Evolutionary conservation across 2,797 vertebrate species (phyloP), one percentile per base, ranked within the genome.

Genomic region (Vipera latastei): DNA sequence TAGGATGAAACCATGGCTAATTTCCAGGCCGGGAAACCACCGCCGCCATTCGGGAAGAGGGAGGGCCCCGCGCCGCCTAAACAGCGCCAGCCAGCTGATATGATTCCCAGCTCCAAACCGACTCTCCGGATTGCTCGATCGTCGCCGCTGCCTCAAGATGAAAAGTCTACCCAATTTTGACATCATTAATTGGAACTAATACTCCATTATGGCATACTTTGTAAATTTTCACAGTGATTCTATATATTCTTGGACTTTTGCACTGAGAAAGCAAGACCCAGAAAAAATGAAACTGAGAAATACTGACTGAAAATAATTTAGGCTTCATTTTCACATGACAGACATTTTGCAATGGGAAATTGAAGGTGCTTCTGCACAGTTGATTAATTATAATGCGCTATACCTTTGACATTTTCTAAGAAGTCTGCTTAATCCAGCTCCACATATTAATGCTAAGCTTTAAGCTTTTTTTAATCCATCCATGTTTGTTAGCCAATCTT

Each of bases 401-500:
- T 25, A 63, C 56, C 89, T 93, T 44, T 95, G 94, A 94, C 92
- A 93, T 95, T 95, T 94, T 91, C 90, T 78, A 57, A 28, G n/a
- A 91, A 95, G 26, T 28, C 55, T 90, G 88, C 53, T 65, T 63
- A 91, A 93, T 57, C 88, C 9, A 90, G 20, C n/a, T 78, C 61
- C 91, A 86, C 94, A 90, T 89, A 95, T 92, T 92, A 95, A 94
- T 92, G 89, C 86, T 55, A 90, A 88, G 59, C 92, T 88, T 57
- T 93, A 93, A 92, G 32, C 69, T 8, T 11, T 92, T 53, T 78
- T 92, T 92, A 93, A 93, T 91, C 73, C 90, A 88, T 22, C 22
- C 90, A n/a, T 90, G 85, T 93, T 28, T 38, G 55, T 83, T 93
- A 56, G 26, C 32, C 56, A 92, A 90, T 61, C 86, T 92, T 38